Evolutionary conservation across 2,113 vertebrate species (phyloP), one percentile per base, ranked within the genome.

Genomic region (Cottus gobio): DNA sequence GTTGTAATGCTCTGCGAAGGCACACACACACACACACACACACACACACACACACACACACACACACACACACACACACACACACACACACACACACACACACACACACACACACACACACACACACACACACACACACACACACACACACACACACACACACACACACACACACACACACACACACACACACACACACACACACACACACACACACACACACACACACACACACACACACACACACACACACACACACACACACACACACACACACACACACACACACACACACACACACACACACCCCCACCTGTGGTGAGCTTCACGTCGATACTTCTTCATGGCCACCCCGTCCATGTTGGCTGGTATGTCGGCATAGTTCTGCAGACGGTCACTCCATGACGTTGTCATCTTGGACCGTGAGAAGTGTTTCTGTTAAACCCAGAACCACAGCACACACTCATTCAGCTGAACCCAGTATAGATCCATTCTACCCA

Each of bases 351-450:
- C 91, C 0, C 97, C 96, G 75, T 99, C 98, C 96, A 99, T 98
- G 89, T 97, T 98, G 87, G 96, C 97, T 71, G 98, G 97, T 28
- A 97, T 88, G 78, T 98, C 97, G 3, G 97, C 96, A 87, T 96
- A 96, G 91, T 98, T 98, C 91, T 99, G 97, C 54, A 99, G 94
- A 48, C 96, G 95, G 92, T 99, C 97, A 7, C 98, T 99, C 97
- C 97, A 99, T 0, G 98, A 99, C 37, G 97, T 97, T 2, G 95
- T 96, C 97, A 98, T 99, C 89, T 94, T 96, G 39, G 82, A 94
- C 85, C 15, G 36, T 84, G 86, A 11, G 7, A 52, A 67, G 7
- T 2, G 70, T 61, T 26, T 69, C 67, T 72, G 58, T 0, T 31
- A 54, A 54, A 82, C 2, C 13, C 39, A 20, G 15, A 82, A 46